These are phyloP conservation scores for Urophycis tenuis DNA, from an alignment of 2,797 vertebrate genomes.

Conservation along the genomic window DNA sequence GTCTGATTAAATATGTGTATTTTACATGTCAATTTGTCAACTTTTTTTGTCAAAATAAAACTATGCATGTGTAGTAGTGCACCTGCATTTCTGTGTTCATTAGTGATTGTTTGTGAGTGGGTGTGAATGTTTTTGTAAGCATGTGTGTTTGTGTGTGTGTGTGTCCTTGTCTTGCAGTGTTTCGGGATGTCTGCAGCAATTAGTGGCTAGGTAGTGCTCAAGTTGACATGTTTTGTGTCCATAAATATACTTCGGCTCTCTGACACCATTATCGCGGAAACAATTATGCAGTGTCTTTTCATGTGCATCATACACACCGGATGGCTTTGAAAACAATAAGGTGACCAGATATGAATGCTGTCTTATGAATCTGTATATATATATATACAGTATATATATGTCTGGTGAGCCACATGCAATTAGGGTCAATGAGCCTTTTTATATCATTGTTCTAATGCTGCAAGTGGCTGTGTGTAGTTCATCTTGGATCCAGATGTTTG, in stretches of 20 bases:
- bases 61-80: too few species aligned
- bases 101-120: not conserved
- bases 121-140: not conserved
- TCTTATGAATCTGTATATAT: not conserved
- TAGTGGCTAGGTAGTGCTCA: not conserved
- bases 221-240: conserved; percentile 2
- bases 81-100: not conserved
- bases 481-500: too few species aligned
- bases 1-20: not conserved
- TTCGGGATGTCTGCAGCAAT: not conserved
- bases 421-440: not conserved
- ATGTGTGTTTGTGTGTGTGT: not conserved
- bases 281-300: not conserved
- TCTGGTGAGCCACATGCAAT: not conserved
- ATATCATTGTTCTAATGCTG: not conserved
- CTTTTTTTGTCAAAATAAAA: not conserved
- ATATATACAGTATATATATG: too few species aligned
- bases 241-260: not conserved
- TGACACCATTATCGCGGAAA: not conserved
- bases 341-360: not conserved
- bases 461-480: not conserved
- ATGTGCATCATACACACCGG: not conserved
- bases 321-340: not conserved
- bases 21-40: not conserved
- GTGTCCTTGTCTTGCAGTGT: not conserved